Evolutionary conservation across 2,113 vertebrate species (phyloP), one percentile per base, ranked within the genome.

Genomic region (Oryzias celebensis): DNA sequence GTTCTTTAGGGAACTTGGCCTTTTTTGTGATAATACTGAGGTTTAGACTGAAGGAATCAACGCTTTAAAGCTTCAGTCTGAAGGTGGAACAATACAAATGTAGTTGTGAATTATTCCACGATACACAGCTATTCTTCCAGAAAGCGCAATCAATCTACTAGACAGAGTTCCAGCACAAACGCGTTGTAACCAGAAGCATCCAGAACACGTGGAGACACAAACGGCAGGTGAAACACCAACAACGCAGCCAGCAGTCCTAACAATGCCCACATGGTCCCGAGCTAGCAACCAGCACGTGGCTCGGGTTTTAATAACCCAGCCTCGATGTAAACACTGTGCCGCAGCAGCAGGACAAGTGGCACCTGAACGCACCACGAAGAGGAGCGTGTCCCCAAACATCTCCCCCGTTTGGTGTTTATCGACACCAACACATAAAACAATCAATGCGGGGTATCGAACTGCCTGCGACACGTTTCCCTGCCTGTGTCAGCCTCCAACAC

Each of bases 231-330:
- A 6, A 22, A 20, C 43, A 47, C 18, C 2, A 36, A 42, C 2
- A 17, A 64, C 50, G 10, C 42, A 67, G 52, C 58, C 16, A 22
- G 52, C 73, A 71, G 77, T 89, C 86, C 87, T 89, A 85, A 89
- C 85, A 82, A 58, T 4, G 46, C 72, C 85, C 83, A 85, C 86
- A 82, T 85, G 83, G 75, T 75, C 80, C 59, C 65, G 1, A 20
- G 72, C 62, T 62, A 20, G 72, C 62, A 60, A 10, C 63, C 60
- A 78, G 24, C 86, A 87, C 88, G 88, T 90, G 88, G 85, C 68
- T 82, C 15, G 24, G n/a, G 60, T 43, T 71, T 59, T 31, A 67
- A 52, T 26, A 59, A 61, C 52, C 8, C 68, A 52, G 51, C 52
- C 0, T 36, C 4, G 56, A 77, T 56, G 85, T 85, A 85, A 85